Percentiles rank a stretch among this genome's conserved stretches.
Conservation (phyloP, 1,140 invertebrate genomes). For the Drosophila kepulauana region DNA sequence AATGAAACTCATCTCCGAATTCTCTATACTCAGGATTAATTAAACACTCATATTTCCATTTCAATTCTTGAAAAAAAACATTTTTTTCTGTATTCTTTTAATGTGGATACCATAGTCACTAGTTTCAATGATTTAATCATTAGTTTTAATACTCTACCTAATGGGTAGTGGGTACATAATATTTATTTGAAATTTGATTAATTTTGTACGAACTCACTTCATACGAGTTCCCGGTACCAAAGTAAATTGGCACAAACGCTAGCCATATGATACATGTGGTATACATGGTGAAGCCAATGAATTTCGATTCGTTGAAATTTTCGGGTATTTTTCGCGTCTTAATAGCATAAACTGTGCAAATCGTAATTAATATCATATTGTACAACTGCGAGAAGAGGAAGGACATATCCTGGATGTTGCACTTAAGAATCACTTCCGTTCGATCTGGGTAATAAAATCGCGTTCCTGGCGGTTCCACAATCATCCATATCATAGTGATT, state of each 20-base stretch:
- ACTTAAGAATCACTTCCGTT: constrained; percentile 88
- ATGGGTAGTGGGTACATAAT: neutral
- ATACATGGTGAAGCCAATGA: constrained; percentile 95
- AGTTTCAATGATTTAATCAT: no score
- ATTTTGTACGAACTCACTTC: constrained; percentile 75
- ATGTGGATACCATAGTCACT: no score
- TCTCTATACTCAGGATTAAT: no score
- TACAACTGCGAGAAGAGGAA: constrained; percentile 92
- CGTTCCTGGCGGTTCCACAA: constrained; percentile 89
- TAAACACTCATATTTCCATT: no score
- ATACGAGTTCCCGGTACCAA: constrained; percentile 88
- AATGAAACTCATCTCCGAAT: no score
- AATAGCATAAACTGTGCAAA: constrained; percentile 94
- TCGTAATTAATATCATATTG: constrained; percentile 91
- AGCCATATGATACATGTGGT: constrained; percentile 95
- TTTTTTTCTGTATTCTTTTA: no score
- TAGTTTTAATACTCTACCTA: no score
- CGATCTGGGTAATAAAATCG: constrained; percentile 87
- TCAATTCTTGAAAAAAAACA: no score
- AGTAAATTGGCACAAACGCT: constrained; percentile 95
- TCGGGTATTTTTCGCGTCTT: constrained; percentile 95
- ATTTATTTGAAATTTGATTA: constrained; percentile 6
- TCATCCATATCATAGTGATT: constrained; percentile 89
- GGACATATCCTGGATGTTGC: constrained; percentile 89
- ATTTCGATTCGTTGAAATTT: constrained; percentile 95